These are phyloP conservation scores for Danio choprae DNA, from an alignment of 2,797 vertebrate species.

Conservation along the genomic window DNA sequence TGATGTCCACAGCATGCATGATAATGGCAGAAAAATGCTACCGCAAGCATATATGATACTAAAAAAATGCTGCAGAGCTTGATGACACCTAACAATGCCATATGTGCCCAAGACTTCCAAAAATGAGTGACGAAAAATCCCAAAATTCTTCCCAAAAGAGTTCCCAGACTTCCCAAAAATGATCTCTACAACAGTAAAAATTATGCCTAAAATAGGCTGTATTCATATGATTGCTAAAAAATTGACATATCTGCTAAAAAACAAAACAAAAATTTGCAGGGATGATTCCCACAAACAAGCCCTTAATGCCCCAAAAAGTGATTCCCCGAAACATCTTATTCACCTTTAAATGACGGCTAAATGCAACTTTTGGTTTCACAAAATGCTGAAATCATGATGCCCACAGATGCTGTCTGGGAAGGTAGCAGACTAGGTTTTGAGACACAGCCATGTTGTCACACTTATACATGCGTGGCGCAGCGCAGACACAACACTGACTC, in stretches of 20 bases:
- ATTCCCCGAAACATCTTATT: neutral
- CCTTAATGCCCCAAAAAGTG: neutral
- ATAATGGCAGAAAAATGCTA: too few relatives aligned
- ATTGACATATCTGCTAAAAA: too few relatives aligned
- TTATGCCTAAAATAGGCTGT: neutral
- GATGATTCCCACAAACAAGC: neutral
- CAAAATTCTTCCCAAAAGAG: too few relatives aligned
- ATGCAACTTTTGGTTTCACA: too few relatives aligned
- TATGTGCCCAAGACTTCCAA: too few relatives aligned
- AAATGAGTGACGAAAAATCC: too few relatives aligned
- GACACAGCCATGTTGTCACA: slow-evolving; percentile 17
- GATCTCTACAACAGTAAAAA: neutral
- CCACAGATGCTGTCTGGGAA: slow-evolving; percentile 8
- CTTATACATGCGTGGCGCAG: slow-evolving; percentile 29
- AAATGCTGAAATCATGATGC: neutral
- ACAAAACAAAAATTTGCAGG: too few relatives aligned
- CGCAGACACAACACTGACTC: slow-evolving; percentile 49
- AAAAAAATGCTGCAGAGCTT: too few relatives aligned
- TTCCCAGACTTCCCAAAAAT: too few relatives aligned
- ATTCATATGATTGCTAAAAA: too few relatives aligned
- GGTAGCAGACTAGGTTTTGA: slow-evolving; percentile 2
- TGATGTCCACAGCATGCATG: neutral
- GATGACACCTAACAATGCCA: too few relatives aligned
- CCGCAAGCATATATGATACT: too few relatives aligned
- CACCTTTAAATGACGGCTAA: neutral